phyloP scores from a whole-genome alignment of 2,888 invertebrate genomes.

The Serripes groenlandicus region DNA sequence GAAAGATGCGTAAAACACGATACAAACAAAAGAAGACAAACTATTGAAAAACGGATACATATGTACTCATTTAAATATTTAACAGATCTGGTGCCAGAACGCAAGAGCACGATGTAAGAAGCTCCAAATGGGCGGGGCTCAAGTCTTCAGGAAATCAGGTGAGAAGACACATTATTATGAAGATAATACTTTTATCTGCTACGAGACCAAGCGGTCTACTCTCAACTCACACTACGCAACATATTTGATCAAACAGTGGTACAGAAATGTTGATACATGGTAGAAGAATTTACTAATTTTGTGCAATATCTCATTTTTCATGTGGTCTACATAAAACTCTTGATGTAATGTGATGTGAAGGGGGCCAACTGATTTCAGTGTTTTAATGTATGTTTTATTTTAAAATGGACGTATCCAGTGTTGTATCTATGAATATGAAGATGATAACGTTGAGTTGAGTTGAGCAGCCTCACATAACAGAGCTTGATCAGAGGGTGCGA shows the following conservation, averaged over 20 bases:
- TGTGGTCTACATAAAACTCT: too few relatives aligned
- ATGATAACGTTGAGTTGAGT: too few relatives aligned
- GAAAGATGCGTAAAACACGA: neutral
- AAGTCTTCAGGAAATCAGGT: neutral
- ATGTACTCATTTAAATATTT: neutral
- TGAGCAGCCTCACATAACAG: too few relatives aligned
- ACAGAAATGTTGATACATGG: neutral
- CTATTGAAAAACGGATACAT: neutral
- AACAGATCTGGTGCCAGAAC: slow-evolving; percentile 95
- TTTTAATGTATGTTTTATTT: too few relatives aligned
- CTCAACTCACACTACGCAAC: neutral
- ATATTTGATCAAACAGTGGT: neutral
- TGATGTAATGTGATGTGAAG: too few relatives aligned
- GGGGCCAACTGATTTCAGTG: too few relatives aligned
- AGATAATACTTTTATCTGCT: neutral
- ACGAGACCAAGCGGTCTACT: neutral
- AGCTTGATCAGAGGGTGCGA: too few relatives aligned
- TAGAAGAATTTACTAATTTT: too few relatives aligned
- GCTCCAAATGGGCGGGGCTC: slow-evolving; percentile 86
- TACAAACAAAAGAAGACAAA: neutral
- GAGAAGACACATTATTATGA: neutral
- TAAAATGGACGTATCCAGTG: too few relatives aligned
- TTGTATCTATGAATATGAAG: too few relatives aligned
- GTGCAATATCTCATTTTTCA: too few relatives aligned
- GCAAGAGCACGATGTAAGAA: slow-evolving; percentile 98